Evolutionary conservation across 2,888 invertebrate genomes (phyloP), one percentile per base, ranked within the genome.

Genomic region (Chironomus tentans): DNA sequence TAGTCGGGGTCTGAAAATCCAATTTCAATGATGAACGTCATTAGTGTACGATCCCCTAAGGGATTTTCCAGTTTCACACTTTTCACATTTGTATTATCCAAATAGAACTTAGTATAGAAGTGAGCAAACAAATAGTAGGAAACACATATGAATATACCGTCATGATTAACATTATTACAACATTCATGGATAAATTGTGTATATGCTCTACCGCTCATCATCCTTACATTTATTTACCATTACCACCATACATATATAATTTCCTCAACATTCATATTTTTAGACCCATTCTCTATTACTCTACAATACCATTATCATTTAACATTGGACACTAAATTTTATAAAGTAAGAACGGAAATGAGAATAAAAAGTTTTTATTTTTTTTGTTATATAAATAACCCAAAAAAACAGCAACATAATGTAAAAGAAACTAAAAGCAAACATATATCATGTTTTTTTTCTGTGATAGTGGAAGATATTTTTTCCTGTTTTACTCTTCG

Each of bases 401-500:
- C 24, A 71, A 65, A 24, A 28, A 10, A 38, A 10, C 38, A 38
- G 38, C 38, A 38, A 38, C 38, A 38, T 38, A 38, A 38, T 38
- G 38, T 38, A 10, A 38, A 38, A 21, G 21, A 65, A 65, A 28
- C 24, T 56, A 71, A 71, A 71, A 56, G 24, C 22, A 62, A 61
- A 62, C 72, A 62, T 73, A 73, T 73, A 73, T 73, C 72, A 22
- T 71, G 56, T 28, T 61, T 22, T 71, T 22, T 70, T 18, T 56
- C 56, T 70, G 48, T 70, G 70, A 70, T 70, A 70, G 28, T 15
- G 15, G 15, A 68, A n/a, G 21, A 22, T 18, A 18, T 38, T 68
- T 28, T n/a, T 68, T 68, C 68, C 28, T 68, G 68, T 28, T 6
- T 28, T 13, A n/a, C 38, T 56, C 56, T 4, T 15, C 50, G 1